Base-by-base conservation (phyloP, 2,888 invertebrate species). In the Nymphalis urticae region DNA sequence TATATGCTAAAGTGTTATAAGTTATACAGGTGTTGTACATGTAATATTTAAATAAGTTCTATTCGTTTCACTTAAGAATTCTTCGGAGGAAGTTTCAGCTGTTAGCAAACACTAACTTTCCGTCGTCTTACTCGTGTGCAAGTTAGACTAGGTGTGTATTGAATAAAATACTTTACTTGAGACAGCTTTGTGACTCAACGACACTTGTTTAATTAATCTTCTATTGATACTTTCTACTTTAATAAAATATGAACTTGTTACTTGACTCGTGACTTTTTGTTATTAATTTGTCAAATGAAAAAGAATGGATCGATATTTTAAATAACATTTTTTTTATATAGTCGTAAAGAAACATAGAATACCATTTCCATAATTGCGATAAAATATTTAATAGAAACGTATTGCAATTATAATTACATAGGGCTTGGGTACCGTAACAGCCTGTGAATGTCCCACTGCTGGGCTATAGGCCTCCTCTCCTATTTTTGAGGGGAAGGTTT, bases 21-120 rank as follows among this genome's bases (percentile, higher is more conserved):
- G 32, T 32, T 32, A 60, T 60, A 32, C 24, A 21, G 19, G 47
- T 47, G 54, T 48, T 53, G 54, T 51, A 66, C 61, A 32, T 47
- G 60, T 51, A 62, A 66, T 66, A 66, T 48, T 66, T 32, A 61
- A 54, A 61, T 63, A 51, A 42, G 48, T 66, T 66, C 56, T 70
- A 67, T 70, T 68, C 68, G 50, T 72, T 72, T 66, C 70, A 66
- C 66, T 67, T 64, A 56, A 62, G 65, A 70, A 66, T 67, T 62
- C 62, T 65, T 64, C 58, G 68, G 60, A 67, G 63, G 32, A 70
- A 73, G 66, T 73, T 70, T 54, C 36, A 73, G 61, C 61, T 69
- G 72, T 71, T 71, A 64, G 70, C 72, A 68, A 68, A 72, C 72
- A 70, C 66, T 68, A 68, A 70, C 73, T 72, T 68, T 61, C 36